These are phyloP conservation scores for Cartodere bifasciata DNA, from an alignment of 2,888 invertebrate species.

Conservation along the genomic window DNA sequence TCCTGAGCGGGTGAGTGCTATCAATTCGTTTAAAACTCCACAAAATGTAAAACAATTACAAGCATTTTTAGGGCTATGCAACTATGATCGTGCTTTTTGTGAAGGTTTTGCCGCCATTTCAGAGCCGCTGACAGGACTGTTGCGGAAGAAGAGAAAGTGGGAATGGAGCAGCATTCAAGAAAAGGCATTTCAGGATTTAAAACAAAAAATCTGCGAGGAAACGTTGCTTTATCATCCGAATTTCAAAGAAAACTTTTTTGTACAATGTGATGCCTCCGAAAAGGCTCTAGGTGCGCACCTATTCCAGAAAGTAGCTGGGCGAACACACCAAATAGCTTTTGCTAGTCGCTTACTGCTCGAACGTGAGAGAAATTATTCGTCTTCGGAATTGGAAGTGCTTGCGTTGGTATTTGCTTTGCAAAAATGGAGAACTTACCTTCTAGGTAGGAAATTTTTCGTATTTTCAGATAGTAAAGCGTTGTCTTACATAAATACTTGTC, in stretches of 20 bases:
- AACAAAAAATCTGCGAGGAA: slow-evolving; percentile 3
- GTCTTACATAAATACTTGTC: slow-evolving; percentile 19
- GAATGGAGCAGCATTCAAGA: slow-evolving; percentile 5
- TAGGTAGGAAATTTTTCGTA: slow-evolving; percentile 15
- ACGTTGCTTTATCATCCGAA: slow-evolving; percentile 6
- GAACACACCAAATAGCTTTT: slow-evolving; percentile 7
- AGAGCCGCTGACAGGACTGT: not conserved
- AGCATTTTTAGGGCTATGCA: slow-evolving; percentile 13
- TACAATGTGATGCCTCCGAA: slow-evolving; percentile 6
- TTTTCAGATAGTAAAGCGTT: slow-evolving; percentile 21
- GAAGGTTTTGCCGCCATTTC: slow-evolving; percentile 1
- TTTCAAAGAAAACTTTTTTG: slow-evolving; percentile 1
- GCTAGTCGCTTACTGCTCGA: slow-evolving; percentile 9
- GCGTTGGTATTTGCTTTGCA: slow-evolving; percentile 17
- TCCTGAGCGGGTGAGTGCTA: slow-evolving; percentile 12
- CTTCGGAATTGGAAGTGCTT: slow-evolving; percentile 17
- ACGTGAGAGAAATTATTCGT: slow-evolving; percentile 10
- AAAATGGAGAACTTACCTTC: slow-evolving; percentile 20
- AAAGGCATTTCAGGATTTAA: slow-evolving; percentile 4
- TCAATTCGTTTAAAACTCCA: slow-evolving; percentile 13
- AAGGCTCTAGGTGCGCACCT: slow-evolving; percentile 6
- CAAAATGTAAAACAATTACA: slow-evolving; percentile 11
- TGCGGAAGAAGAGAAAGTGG: slow-evolving; percentile 3
- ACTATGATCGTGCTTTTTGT: slow-evolving; percentile 11
- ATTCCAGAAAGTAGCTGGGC: slow-evolving; percentile 5